phyloP scores from a whole-genome alignment of 1,140 invertebrate genomes.

The Eupeodes corollae region DNA sequence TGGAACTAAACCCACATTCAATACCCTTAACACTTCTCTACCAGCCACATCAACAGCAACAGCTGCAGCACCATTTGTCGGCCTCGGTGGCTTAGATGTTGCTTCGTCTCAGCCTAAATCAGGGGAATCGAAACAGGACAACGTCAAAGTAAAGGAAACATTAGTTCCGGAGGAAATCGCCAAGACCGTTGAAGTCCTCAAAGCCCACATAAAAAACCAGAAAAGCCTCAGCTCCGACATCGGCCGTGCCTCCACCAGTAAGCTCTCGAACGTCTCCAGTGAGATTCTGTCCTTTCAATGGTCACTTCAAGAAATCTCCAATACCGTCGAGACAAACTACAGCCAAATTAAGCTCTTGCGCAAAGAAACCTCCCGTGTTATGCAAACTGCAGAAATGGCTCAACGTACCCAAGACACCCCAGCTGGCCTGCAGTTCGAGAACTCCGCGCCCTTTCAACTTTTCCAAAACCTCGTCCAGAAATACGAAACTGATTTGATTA shows the following conservation, averaged over 20 bases:
- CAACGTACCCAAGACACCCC: conserved; percentile 68
- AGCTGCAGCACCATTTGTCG: conserved; percentile 34
- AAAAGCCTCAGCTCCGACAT: conserved; percentile 73
- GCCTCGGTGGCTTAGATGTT: conserved; percentile 52
- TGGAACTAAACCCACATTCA: conserved; percentile 27
- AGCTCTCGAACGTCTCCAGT: conserved; percentile 25
- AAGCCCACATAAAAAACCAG: conserved; percentile 72
- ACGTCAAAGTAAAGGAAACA: conserved; percentile 51
- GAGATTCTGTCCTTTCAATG: conserved; percentile 32
- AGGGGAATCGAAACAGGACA: conserved; percentile 45
- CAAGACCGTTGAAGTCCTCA: conserved; percentile 47
- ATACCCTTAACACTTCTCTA: neutral
- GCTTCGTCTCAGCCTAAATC: conserved; percentile 44
- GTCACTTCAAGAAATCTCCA: conserved; percentile 41
- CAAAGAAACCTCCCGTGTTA: conserved; percentile 57
- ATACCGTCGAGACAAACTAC: conserved; percentile 49
- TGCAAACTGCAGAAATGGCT: conserved; percentile 65
- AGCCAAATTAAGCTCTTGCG: conserved; percentile 58
- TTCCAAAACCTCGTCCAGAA: conserved; percentile 58
- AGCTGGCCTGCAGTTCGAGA: conserved; percentile 63
- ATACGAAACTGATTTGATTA: conserved; percentile 60
- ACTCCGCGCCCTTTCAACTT: conserved; percentile 59
- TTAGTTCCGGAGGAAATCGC: conserved; percentile 60
- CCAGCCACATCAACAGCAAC: conserved; percentile 9
- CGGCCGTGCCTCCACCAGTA: conserved; percentile 43